Evolutionary conservation across 2,888 invertebrate species (phyloP).

Genomic region (Epiblema foenella): DNA sequence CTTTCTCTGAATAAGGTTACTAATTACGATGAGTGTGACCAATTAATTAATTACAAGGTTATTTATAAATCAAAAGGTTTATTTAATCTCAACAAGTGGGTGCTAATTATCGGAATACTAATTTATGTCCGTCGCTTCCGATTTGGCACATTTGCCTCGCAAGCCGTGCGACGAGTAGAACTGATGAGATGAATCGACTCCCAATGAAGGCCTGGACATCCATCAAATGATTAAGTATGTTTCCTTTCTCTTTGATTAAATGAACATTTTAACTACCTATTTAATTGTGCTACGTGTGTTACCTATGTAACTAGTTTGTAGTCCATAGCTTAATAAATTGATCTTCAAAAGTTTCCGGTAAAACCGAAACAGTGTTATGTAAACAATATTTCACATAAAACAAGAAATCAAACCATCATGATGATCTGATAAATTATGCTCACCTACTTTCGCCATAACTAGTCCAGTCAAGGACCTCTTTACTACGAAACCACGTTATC

Average conservation of each 20-base stretch:
- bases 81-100: neutral
- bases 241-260: too few relatives aligned
- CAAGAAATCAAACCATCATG: slow-evolving; percentile 7
- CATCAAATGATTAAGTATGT: too few relatives aligned
- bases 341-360: neutral
- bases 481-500: slow-evolving; percentile 42
- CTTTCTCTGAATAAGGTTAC: neutral
- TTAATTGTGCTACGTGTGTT: too few relatives aligned
- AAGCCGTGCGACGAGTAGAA: too few relatives aligned
- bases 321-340: neutral
- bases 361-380: neutral
- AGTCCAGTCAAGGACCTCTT: slow-evolving; percentile 66
- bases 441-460: slow-evolving; percentile 58
- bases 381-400: neutral
- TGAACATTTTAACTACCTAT: too few relatives aligned
- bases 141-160: too few relatives aligned
- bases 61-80: neutral
- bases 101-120: too few relatives aligned
- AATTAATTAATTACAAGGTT: neutral
- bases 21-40: neutral
- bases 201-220: too few relatives aligned
- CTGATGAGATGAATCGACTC: too few relatives aligned
- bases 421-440: slow-evolving; percentile 40
- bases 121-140: too few relatives aligned
- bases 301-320: too few relatives aligned